Base-by-base conservation (phyloP, 2,113 vertebrate species). In the Cheilinus undulatus region DNA sequence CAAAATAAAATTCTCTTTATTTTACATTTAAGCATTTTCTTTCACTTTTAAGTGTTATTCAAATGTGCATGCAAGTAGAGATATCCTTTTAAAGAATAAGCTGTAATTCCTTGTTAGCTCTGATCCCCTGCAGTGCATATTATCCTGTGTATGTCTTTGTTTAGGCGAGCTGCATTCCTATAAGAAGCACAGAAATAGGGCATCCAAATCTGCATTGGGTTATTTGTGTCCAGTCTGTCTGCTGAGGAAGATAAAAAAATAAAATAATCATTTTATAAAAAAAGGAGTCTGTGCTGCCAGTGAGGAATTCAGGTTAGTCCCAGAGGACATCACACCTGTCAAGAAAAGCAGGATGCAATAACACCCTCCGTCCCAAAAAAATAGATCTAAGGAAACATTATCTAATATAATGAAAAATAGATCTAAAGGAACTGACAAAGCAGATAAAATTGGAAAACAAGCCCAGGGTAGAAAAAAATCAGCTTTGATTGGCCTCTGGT, bases 241-340 rank as follows among this genome's bases (percentile, higher is more conserved):
- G 67, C 59, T 67, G 73, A 71, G 50, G 59, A 65, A 61, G 28
- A 52, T n/a, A 58, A 19, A 49, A 30, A 24, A 59, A 40, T 40
- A 24, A 10, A 20, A 28, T 34, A 1, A 38, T 45, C 60, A 7
- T 32, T 30, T 30, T 40, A 38, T 40, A 28, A 23, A 54, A 24
- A 69, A 14, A 49, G 15, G 63, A 67, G 71, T 53, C 63, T 80
- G 68, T 76, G 68, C 77, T 82, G 80, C 82, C 87, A 82, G 73
- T 76, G 80, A 86, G 86, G 84, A 89, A 86, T 88, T 79, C 83
- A 82, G 81, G 81, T 88, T 80, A 38, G 73, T 91, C 89, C 83
- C 90, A 91, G 27, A 89, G 88, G 90, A 91, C 86, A 83, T 86
- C 85, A 89, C 89, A 91, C 88, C 88, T 92, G 88, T 88, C 89